Conservation (phyloP, 2,113 vertebrate species). For the Cromileptes altivelis region DNA sequence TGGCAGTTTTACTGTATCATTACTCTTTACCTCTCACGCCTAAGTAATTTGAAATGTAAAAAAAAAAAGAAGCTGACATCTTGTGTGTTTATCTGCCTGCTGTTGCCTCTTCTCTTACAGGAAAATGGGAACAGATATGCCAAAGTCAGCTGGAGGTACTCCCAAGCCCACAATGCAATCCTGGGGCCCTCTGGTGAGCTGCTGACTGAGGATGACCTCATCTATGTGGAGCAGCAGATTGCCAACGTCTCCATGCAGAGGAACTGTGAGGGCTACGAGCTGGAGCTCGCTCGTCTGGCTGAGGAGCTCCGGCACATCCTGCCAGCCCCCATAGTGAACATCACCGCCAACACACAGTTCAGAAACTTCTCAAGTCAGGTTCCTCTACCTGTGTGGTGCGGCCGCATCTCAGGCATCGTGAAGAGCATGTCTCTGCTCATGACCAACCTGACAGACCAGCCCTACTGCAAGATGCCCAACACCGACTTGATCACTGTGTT, state of each 20-base stretch:
- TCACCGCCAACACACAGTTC: constrained; percentile 90
- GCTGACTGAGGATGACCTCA: constrained; percentile 92
- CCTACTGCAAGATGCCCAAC: constrained; percentile 83
- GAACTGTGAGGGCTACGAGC: constrained; percentile 89
- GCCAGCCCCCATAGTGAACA: constrained; percentile 91
- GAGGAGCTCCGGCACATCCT: constrained; percentile 91
- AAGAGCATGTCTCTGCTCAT: constrained; percentile 92
- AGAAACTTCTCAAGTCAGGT: constrained; percentile 80
- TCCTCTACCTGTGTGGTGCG: constrained; percentile 91
- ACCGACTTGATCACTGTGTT: constrained; percentile 84
- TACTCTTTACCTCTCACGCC: constrained; percentile 34
- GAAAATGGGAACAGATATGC: constrained; percentile 82
- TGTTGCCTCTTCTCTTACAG: constrained; percentile 63
- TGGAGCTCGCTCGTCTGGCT: constrained; percentile 89
- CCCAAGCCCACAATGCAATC: constrained; percentile 91
- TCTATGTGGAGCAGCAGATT: constrained; percentile 92
- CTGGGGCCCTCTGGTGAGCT: constrained; percentile 96
- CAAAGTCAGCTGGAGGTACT: constrained; percentile 91
- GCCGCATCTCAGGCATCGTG: constrained; percentile 89
- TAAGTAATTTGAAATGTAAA: constrained; percentile 30
- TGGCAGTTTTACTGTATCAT: constrained; percentile 53
- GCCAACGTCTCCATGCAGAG: constrained; percentile 88
- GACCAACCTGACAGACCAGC: constrained; percentile 83
- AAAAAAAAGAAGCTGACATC: constrained; percentile 14
- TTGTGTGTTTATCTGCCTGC: constrained; percentile 25